Evolutionary conservation across 2,113 vertebrate genomes (phyloP), one percentile per base, ranked within the genome.

Genomic region (Mustela lutreola): DNA sequence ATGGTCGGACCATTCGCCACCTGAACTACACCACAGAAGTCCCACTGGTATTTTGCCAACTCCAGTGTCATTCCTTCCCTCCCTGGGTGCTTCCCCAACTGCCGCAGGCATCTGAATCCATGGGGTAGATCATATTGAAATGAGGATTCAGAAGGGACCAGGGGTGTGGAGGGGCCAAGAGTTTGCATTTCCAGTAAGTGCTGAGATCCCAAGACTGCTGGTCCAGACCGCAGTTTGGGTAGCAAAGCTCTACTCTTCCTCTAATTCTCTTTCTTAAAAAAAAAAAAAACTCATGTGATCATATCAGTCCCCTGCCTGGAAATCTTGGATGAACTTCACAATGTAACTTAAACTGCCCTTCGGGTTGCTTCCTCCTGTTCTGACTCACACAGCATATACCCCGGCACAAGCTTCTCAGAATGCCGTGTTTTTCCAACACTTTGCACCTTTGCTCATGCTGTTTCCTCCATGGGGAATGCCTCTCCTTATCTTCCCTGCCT

Each of bases 221-320:
- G 62, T 67, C 24, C 45, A 93, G 39, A 33, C 21, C 11, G 18
- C 8, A 60, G 36, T 26, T 24, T 63, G 48, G 42, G 7, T 8
- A 82, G 28, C 60, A 75, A 85, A 87, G 48, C 33, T 60, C 15
- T 31, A 4, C 5, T 48, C 53, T 58, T 26, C 75, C 42, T 19
- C 88, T 36, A 50, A 67, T 14, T 71, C 50, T 56, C 19, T 50
- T 87, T 76, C 85, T 88, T 28, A 70, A 86, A 84, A 86, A 84
- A 70, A 86, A 84, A 86, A 84, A 56, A 56, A 18, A 1, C 5
- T 36, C 21, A 53, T 5, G 28, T 4, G 53, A 67, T 45, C 28
- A 0, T 65, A 80, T 36, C 42, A 60, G 9, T 33, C 80, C 28
- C 22, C 36, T 62, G 26, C 22, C 87, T 36, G 31, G 78, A 73